Conservation (phyloP, 2,888 invertebrate species). For the Pterostichus niger region DNA sequence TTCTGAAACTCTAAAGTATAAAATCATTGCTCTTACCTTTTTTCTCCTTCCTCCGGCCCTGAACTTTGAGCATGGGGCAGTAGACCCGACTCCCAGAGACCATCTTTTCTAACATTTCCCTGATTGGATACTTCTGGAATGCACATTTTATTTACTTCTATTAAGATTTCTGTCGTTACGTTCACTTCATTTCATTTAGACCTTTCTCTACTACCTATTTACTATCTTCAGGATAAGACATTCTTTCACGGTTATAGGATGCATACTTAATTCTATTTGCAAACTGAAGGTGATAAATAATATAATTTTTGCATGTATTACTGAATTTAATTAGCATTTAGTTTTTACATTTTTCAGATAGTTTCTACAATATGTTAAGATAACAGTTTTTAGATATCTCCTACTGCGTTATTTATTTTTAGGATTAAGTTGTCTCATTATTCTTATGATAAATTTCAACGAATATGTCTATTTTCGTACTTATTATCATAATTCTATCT, state of each 20-base stretch:
- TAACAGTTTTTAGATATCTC: slow-evolving; percentile 21
- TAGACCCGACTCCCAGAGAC: not conserved
- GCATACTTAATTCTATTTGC: slow-evolving; percentile 10
- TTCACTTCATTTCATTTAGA: slow-evolving; percentile 46
- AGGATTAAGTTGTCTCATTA: slow-evolving; percentile 29
- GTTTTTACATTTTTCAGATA: slow-evolving; percentile 9
- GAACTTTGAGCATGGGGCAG: not conserved
- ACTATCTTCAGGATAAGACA: slow-evolving; percentile 22
- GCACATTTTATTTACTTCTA: slow-evolving; percentile 50
- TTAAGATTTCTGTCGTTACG: slow-evolving; percentile 43
- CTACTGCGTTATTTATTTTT: slow-evolving; percentile 38
- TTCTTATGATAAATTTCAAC: not conserved
- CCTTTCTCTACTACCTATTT: slow-evolving; percentile 11
- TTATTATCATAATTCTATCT: not conserved
- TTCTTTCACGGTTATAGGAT: slow-evolving; percentile 2
- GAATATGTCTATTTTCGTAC: not conserved
- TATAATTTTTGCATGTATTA: slow-evolving; percentile 9
- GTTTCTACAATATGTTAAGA: slow-evolving; percentile 15
- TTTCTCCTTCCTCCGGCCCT: too few species aligned
- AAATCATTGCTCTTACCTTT: too few species aligned
- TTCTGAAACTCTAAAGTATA: too few species aligned
- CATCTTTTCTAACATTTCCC: slow-evolving; percentile 20
- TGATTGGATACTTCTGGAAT: slow-evolving; percentile 44
- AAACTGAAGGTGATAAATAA: slow-evolving; percentile 14
- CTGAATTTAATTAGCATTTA: slow-evolving; percentile 20